Conservation (phyloP, 2,113 vertebrate species). For the Antigone vipio region DNA sequence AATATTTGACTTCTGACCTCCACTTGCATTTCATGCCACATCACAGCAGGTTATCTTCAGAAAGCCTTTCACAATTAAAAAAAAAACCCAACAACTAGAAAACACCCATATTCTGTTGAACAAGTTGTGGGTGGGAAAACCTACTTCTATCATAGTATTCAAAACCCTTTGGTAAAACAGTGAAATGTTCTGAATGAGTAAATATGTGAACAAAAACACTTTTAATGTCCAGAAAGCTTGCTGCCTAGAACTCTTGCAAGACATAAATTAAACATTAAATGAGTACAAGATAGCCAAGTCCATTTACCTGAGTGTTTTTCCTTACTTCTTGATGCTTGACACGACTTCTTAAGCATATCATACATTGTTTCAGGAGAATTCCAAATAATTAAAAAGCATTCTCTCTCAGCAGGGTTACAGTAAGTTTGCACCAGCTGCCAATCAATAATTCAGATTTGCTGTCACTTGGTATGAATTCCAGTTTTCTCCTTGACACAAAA, state of each 20-base stretch:
- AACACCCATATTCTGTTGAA: background rate
- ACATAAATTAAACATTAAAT: background rate
- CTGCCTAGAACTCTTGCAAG: background rate
- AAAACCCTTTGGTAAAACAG: background rate
- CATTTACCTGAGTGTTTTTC: background rate
- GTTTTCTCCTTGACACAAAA: background rate
- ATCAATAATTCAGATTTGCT: background rate
- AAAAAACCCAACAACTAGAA: background rate
- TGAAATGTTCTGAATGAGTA: background rate
- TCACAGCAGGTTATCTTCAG: background rate
- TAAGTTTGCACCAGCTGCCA: background rate
- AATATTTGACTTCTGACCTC: background rate
- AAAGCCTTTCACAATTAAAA: background rate
- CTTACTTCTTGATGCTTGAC: background rate
- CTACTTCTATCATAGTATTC: background rate
- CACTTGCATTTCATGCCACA: background rate
- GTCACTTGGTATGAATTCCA: constrained; percentile 1
- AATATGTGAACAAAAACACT: background rate
- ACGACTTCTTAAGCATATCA: background rate
- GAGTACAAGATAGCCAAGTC: background rate
- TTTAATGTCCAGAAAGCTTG: background rate
- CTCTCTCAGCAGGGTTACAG: background rate
- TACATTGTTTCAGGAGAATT: background rate
- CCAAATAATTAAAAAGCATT: constrained; percentile 1
- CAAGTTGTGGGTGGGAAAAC: background rate